Evolutionary conservation across 1,140 invertebrate species (phyloP).

Genomic region (Heterodera schachtii): DNA sequence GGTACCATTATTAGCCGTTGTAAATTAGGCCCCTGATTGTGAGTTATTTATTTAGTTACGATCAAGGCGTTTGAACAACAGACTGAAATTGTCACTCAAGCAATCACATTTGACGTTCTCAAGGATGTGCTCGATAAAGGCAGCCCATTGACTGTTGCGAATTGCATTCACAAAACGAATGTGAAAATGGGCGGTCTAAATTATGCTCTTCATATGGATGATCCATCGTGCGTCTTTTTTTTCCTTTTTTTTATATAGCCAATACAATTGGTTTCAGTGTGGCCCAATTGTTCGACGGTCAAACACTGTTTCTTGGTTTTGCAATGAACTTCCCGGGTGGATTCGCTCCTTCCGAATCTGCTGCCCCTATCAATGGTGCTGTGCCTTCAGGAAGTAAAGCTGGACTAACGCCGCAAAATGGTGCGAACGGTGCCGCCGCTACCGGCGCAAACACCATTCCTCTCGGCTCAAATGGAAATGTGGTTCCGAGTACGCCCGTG

Average conservation of each 20-base stretch:
- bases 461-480: conserved; percentile 2
- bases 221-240: not conserved
- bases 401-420: not conserved
- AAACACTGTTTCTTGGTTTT: conserved; percentile 11
- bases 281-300: not conserved
- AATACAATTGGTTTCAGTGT: not conserved
- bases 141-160: not conserved
- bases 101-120: not conserved
- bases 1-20: not conserved
- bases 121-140: not conserved
- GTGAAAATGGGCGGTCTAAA: conserved; percentile 18
- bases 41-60: not conserved
- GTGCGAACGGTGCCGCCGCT: too few relatives aligned
- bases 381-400: not conserved
- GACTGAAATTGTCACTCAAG: conserved; percentile 13
- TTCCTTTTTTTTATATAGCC: not conserved
- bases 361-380: not conserved
- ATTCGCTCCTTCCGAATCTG: not conserved
- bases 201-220: not conserved
- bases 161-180: conserved; percentile 20
- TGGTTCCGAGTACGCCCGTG: not conserved
- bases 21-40: too few relatives aligned
- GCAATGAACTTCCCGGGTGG: conserved; percentile 15
- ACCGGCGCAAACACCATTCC: too few relatives aligned
- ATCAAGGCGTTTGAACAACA: conserved; percentile 17